phyloP scores from a whole-genome alignment of 1,140 invertebrate species.

The Eumeta japonica region DNA sequence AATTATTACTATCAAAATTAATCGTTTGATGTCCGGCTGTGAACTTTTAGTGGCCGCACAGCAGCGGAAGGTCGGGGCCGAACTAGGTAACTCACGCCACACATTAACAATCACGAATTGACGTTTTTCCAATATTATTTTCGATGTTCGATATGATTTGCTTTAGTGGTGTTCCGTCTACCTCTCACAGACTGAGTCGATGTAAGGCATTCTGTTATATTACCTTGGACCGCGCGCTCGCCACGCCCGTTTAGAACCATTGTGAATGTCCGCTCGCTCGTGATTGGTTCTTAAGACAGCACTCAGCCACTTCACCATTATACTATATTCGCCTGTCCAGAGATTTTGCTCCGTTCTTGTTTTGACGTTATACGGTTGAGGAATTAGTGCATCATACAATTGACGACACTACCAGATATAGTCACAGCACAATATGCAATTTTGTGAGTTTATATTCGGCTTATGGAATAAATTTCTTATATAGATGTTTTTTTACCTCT shows the following conservation, averaged over 20 bases:
- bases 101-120: conserved; percentile 54
- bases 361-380: no score
- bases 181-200: conserved; percentile 53
- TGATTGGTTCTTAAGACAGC: conserved; percentile 40
- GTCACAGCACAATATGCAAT: conserved; percentile 10
- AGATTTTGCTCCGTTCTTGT: conserved; percentile 40
- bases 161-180: conserved; percentile 55
- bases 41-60: conserved; percentile 70
- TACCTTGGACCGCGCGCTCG: conserved; percentile 47
- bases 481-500: no score
- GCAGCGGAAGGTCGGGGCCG: conserved; percentile 72
- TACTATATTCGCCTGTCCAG: conserved; percentile 45
- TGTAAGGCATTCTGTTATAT: conserved; percentile 49
- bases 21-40: no score
- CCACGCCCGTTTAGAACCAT: conserved; percentile 50
- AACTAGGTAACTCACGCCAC: conserved; percentile 69
- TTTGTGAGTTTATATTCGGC: no score
- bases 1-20: no score
- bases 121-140: conserved; percentile 52
- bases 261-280: conserved; percentile 53
- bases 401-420: conserved; percentile 19
- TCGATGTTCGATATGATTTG: conserved; percentile 54
- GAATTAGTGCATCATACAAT: conserved; percentile 54
- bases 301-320: conserved; percentile 46
- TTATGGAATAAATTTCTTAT: no score